Evolutionary conservation across 2,797 vertebrate species (phyloP), one percentile per base, ranked within the genome.

Genomic region (Choloepus didactylus): DNA sequence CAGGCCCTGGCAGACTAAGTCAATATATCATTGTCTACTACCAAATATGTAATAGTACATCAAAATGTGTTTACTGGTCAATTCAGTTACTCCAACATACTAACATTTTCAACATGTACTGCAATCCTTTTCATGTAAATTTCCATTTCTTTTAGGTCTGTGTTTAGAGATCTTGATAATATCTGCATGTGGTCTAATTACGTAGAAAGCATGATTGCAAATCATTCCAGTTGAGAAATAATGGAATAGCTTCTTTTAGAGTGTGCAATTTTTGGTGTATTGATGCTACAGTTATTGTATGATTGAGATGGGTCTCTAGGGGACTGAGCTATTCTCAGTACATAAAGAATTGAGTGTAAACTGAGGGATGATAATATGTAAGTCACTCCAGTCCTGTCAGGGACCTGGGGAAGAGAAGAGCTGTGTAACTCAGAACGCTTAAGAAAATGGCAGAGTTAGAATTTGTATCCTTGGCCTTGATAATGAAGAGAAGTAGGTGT

Each of bases 41-140:
- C 5, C 18, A 77, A 89, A 81, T 64, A 62, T 87, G 49, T 49
- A 79, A 66, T 80, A 82, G 27, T 62, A 59, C 14, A 72, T 76
- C 66, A 73, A 89, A 86, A 91, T 64, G 9, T 72, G 77, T 29
- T 76, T 73, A 56, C 56, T 93, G 19, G 6, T 80, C 60, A 27
- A 29, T 38, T 51, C 73, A 92, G 31, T 84, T 90, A 79, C 18
- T 67, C 41, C 3, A 66, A 18, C 77, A 51, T 70, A 77, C 14
- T 81, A 84, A 38, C 19, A 49, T 86, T 72, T 95, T 94, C 59
- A 84, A 94, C 25, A 49, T 80, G 88, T 96, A 72, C 31, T 69
- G 76, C 1, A 44, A 27, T 93, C 21, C 3, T 94, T 89, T 79
- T 64, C 70, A 59, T 84, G 5, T 10, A 76, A 86, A 49, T 75